phyloP scores from a whole-genome alignment of 2,113 vertebrate species.

The Ictalurus punctatus region DNA sequence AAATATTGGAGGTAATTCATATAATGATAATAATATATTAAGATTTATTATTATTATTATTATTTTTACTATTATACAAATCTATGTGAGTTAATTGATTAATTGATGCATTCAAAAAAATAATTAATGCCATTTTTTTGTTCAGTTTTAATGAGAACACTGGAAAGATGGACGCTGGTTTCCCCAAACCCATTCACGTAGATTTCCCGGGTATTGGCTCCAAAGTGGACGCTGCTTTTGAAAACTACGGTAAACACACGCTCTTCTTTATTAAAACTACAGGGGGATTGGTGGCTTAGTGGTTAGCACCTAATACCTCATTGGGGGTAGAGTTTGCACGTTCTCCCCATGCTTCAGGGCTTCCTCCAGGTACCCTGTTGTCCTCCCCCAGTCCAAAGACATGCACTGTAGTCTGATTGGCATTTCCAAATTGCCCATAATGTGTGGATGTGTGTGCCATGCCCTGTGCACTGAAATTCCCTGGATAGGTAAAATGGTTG shows the following conservation, averaged over 20 bases:
- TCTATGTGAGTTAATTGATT: not conserved
- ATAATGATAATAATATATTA: not conserved
- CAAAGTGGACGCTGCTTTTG: constrained; percentile 69
- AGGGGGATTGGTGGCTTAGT: too few species aligned
- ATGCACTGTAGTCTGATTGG: too few species aligned
- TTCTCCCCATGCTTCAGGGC: too few species aligned
- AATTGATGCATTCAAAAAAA: not conserved
- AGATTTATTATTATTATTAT: not conserved
- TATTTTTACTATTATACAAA: not conserved
- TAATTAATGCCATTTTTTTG: not conserved
- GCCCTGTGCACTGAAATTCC: too few species aligned
- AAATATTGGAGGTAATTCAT: constrained; percentile 67
- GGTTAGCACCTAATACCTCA: too few species aligned
- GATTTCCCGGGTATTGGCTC: constrained; percentile 61
- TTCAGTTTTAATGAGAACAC: constrained; percentile 65
- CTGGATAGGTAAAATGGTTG: too few species aligned
- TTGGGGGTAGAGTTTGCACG: too few species aligned
- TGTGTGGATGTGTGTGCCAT: too few species aligned
- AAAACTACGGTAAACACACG: constrained; percentile 60
- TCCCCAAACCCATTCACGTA: constrained; percentile 57
- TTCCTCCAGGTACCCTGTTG: too few species aligned
- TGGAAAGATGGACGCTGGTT: constrained; percentile 61
- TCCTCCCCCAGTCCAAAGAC: too few species aligned
- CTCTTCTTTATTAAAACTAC: not conserved
- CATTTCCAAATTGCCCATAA: too few species aligned